Evolutionary conservation across 2,888 invertebrate species (phyloP), one percentile per base, ranked within the genome.

Genomic region (Himalopsyche tibetana): DNA sequence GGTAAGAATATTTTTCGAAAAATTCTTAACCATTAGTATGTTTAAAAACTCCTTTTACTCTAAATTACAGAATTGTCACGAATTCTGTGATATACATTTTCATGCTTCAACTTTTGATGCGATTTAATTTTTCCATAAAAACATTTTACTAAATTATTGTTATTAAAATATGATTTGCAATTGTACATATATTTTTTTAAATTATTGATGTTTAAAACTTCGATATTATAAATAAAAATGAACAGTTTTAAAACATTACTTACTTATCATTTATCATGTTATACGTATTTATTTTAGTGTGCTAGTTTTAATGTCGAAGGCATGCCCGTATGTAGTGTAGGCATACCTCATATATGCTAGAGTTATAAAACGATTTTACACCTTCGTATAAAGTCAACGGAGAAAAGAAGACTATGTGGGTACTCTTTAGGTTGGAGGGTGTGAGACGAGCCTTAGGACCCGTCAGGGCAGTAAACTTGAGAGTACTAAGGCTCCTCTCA

Each of bases 331-430:
- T 63, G 63, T 19, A 63, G 63, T 63, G 63, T 63, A 63, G 19
- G 63, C 63, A 19, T 63, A 28, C 9, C 63, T 28, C 19, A 28
- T 63, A 63, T 19, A 63, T 63, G 19, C 63, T 63, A 9, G 63
- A n/a, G 63, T 19, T 63, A 63, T 63, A 63, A 63, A 63, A 63
- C 63, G 63, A 63, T 63, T 63, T 63, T 63, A 63, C 63, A 63
- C 63, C 63, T 63, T 15, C 63, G 19, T 19, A 63, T 63, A 63
- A 63, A 63, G 63, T 19, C 63, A 28, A 19, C 19, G 3, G 19
- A 63, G 63, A 63, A 51, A 51, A 63, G 19, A 63, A 63, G 63
- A 19, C 19, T 8, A 19, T 19, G 28, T 19, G 63, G 63, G 19
- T 63, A 63, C 28, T 19, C 63, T 63, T 28, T 63, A 63, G n/a